Percentiles rank a stretch among this genome's conserved stretches.
These are phyloP conservation scores for Camelus dromedarius DNA, from an alignment of 2,113 vertebrate species.

Conservation along the genomic window DNA sequence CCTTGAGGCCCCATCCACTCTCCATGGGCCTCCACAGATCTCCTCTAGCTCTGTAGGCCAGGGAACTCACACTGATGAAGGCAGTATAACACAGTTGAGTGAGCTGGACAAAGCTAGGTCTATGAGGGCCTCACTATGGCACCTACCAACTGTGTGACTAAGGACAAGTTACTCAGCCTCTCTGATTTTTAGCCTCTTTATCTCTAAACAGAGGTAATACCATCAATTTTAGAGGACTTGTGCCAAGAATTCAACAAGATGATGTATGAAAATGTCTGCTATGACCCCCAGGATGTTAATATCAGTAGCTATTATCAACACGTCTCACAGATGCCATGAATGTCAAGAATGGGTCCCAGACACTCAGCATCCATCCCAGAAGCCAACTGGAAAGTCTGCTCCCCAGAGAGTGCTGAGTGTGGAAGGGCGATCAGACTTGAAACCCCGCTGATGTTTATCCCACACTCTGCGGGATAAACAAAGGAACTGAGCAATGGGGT, in stretches of 20 bases:
- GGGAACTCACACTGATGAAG: not conserved
- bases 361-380: constrained; percentile 43
- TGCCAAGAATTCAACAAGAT: not conserved
- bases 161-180: not conserved
- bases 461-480: not conserved
- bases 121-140: not conserved
- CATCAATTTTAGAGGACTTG: not conserved
- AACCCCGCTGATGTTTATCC: not conserved
- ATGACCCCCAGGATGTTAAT: not conserved
- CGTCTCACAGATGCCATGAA: not conserved
- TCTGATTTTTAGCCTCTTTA: not conserved
- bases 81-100: not conserved
- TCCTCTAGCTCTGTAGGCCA: not conserved
- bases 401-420: not conserved
- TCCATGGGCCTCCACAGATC: not conserved
- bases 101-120: not conserved
- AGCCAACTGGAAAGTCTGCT: not conserved
- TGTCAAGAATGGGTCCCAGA: constrained; percentile 25
- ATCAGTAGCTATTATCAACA: not conserved
- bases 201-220: not conserved
- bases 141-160: not conserved
- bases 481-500: not conserved
- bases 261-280: not conserved
- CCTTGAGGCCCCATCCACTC: not conserved
- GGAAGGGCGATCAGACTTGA: not conserved